Evolutionary conservation across 2,888 invertebrate genomes (phyloP).

Genomic region (Oscheius sp.): DNA sequence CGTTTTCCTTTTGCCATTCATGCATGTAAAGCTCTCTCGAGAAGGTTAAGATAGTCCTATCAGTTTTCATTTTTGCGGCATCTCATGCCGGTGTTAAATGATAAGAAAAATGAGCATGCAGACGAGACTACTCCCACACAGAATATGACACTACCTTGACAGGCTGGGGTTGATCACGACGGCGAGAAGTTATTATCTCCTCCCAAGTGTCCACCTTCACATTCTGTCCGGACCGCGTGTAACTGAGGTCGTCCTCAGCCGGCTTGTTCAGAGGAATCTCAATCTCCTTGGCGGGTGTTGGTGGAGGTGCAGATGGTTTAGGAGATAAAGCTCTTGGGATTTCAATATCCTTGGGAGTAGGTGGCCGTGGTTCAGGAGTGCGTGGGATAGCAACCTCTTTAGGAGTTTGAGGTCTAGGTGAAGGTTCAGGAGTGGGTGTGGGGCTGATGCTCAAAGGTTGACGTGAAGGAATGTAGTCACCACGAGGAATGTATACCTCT

Average conservation of each 20-base stretch:
- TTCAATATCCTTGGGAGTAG: slow-evolving; percentile 26
- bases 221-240: slow-evolving; percentile 31
- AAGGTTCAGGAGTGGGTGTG: slow-evolving; percentile 27
- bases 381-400: slow-evolving; percentile 16
- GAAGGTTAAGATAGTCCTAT: slow-evolving; percentile 11
- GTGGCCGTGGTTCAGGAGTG: slow-evolving; percentile 30
- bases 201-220: slow-evolving; percentile 43
- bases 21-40: not conserved
- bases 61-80: slow-evolving; percentile 1
- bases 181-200: slow-evolving; percentile 41
- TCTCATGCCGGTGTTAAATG: not conserved
- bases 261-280: slow-evolving; percentile 11
- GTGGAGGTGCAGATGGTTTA: slow-evolving; percentile 18
- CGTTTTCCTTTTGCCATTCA: not conserved
- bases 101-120: slow-evolving; percentile 17
- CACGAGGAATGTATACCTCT: slow-evolving; percentile 34
- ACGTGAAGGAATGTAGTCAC: slow-evolving; percentile 35
- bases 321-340: slow-evolving; percentile 29
- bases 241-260: not conserved
- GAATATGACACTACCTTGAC: slow-evolving; percentile 7
- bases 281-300: slow-evolving; percentile 30
- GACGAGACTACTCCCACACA: slow-evolving; percentile 9
- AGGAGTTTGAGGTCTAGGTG: slow-evolving; percentile 16
- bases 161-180: slow-evolving; percentile 33
- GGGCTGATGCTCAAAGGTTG: slow-evolving; percentile 32